phyloP scores from a whole-genome alignment of 1,140 invertebrate genomes.

The Mya arenaria region DNA sequence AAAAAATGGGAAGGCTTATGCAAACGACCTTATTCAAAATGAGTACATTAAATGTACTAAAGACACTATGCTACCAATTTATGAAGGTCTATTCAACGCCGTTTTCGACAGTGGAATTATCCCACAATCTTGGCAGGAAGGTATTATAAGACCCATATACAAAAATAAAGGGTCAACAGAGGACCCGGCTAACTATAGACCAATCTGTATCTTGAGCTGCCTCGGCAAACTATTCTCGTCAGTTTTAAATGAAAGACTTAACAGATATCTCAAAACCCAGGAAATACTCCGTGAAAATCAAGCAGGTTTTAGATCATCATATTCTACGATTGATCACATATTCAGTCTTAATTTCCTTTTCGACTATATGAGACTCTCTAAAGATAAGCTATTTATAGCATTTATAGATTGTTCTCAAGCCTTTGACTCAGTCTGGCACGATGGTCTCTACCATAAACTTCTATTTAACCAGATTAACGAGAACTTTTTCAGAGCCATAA shows the following conservation, averaged over 20 bases:
- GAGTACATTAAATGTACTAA: conserved; percentile 28
- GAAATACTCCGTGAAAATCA: conserved; percentile 31
- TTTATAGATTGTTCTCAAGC: conserved; percentile 22
- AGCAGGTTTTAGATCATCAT: conserved; percentile 39
- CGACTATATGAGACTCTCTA: not conserved
- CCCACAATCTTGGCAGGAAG: conserved; percentile 20
- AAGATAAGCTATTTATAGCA: not conserved
- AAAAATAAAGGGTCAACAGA: conserved; percentile 47
- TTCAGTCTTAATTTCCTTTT: conserved; percentile 16
- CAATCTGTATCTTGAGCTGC: conserved; percentile 50
- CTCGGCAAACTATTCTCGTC: conserved; percentile 54
- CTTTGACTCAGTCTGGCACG: conserved; percentile 1
- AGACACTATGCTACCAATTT: conserved; percentile 9
- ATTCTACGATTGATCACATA: conserved; percentile 1
- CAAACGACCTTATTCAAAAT: not conserved
- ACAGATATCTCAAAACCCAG: not conserved
- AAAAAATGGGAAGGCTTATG: conserved; percentile 8
- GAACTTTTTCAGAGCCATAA: not conserved
- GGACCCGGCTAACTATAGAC: conserved; percentile 38
- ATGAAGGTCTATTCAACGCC: conserved; percentile 14
- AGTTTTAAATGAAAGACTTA: conserved; percentile 45
- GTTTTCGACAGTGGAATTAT: conserved; percentile 12
- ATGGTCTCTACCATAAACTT: conserved; percentile 9
- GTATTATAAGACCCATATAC: conserved; percentile 37
- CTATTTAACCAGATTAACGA: not conserved